phyloP scores from a whole-genome alignment of 1,140 invertebrate genomes.

The Ganaspis sp. region DNA sequence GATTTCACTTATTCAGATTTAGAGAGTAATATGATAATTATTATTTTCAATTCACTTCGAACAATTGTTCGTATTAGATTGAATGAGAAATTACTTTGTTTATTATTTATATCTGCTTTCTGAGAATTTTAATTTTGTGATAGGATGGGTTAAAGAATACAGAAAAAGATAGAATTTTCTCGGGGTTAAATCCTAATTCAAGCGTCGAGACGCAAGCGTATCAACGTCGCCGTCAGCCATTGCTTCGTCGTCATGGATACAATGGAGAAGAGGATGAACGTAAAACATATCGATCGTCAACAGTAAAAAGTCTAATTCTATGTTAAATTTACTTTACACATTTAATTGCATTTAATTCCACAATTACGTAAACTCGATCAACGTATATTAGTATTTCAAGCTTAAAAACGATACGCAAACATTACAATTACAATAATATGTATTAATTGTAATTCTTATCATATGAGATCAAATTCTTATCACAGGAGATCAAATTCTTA shows the following conservation, averaged over 20 bases:
- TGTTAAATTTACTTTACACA: background rate
- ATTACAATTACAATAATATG: no score
- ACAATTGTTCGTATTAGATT: no score
- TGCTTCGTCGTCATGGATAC: constrained; percentile 68
- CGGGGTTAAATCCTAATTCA: background rate
- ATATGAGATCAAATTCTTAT: no score
- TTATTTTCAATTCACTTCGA: no score
- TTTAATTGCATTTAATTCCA: background rate
- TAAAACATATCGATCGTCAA: constrained; percentile 60
- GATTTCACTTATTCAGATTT: no score
- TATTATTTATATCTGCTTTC: background rate
- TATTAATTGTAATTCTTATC: no score
- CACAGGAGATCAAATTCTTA: no score
- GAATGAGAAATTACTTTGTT: background rate
- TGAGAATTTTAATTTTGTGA: background rate
- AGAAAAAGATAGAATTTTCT: background rate
- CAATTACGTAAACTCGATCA: no score
- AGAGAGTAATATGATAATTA: no score
- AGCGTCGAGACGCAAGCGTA: constrained; percentile 65
- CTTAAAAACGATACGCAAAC: no score
- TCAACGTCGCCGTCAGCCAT: constrained; percentile 65
- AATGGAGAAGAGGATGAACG: constrained; percentile 61
- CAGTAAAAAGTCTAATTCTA: constrained; percentile 1
- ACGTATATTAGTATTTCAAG: no score
- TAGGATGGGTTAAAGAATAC: background rate